Conservation (phyloP, 2,888 invertebrate genomes). For the Synanthedon andrenaeformis region DNA sequence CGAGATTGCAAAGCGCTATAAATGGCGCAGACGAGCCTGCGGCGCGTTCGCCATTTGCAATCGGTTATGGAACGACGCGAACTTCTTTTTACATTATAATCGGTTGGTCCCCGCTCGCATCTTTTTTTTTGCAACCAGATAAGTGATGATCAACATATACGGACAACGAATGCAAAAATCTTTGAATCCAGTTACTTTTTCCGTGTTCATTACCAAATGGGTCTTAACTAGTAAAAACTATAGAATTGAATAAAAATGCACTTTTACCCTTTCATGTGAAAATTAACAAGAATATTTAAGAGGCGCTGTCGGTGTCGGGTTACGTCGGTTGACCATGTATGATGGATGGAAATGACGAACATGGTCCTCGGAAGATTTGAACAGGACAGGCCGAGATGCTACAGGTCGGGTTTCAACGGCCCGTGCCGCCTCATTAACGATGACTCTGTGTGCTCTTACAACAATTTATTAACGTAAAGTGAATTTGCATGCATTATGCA, state of each 20-base stretch:
- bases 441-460: constrained; percentile 3
- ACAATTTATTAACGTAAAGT: constrained; percentile 2
- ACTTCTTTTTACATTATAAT: constrained; percentile 68
- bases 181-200: constrained; percentile 2
- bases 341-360: constrained; percentile 19
- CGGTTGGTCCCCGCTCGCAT: constrained; percentile 51
- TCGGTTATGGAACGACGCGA: constrained; percentile 66
- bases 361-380: constrained; percentile 1
- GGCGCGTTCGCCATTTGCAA: constrained; percentile 69
- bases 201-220: constrained; percentile 3
- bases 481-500: neutral
- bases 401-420: constrained; percentile 11
- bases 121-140: constrained; percentile 38
- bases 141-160: constrained; percentile 38
- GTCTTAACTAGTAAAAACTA: neutral
- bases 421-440: constrained; percentile 55
- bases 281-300: neutral
- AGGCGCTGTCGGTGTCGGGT: neutral
- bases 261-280: neutral
- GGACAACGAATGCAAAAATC: constrained; percentile 34
- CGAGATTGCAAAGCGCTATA: constrained; percentile 63
- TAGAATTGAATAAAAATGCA: constrained; percentile 9
- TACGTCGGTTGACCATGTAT: constrained; percentile 2
- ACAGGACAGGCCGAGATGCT: constrained; percentile 2
- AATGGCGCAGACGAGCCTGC: constrained; percentile 51